Evolutionary conservation across 2,797 vertebrate species (phyloP), one percentile per base, ranked within the genome.

Genomic region (Arremon aurantiirostris): DNA sequence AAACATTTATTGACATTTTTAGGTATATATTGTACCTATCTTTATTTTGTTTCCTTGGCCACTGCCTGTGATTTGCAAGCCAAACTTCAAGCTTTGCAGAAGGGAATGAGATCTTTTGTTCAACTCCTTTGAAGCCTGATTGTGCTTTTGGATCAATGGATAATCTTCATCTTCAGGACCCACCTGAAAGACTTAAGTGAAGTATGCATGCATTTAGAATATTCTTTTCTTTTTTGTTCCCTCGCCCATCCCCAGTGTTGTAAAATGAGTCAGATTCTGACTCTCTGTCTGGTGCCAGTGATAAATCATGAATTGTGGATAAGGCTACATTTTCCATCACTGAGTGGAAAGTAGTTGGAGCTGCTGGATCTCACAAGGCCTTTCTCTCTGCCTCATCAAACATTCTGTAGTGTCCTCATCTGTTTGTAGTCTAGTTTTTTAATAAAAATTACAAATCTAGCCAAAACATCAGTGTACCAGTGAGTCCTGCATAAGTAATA

Each of bases 231-330:
- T 91, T 72, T 87, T 81, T 72, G 19, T 61, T 71, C 17, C 53
- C 5, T 42, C 11, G 35, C 42, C 5, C 21, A 66, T 17, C 17
- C 3, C 9, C 35, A 12, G 11, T 64, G 23, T 21, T 91, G 39
- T 81, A 61, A 87, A 93, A 65, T 92, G 75, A 92, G 44, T 94
- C 75, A 94, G 79, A 68, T 86, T 89, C 72, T 87, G 79, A 85
- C 79, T 71, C 32, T 56, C 23, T 90, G 81, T 86, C 92, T 94
- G 69, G 32, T 95, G 86, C 75, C 81, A 64, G 37, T 81, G 68
- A 64, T 71, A 69, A 94, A 85, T 87, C 69, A 64, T 41, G 35
- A 61, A 55, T 61, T 77, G 85, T 75, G 89, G 72, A 46, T 81
- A 86, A 70, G 37, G 47, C 75, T 91, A 64, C 55, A 5, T 91